phyloP scores from a whole-genome alignment of 2,113 vertebrate species.

The Ciconia maguari region DNA sequence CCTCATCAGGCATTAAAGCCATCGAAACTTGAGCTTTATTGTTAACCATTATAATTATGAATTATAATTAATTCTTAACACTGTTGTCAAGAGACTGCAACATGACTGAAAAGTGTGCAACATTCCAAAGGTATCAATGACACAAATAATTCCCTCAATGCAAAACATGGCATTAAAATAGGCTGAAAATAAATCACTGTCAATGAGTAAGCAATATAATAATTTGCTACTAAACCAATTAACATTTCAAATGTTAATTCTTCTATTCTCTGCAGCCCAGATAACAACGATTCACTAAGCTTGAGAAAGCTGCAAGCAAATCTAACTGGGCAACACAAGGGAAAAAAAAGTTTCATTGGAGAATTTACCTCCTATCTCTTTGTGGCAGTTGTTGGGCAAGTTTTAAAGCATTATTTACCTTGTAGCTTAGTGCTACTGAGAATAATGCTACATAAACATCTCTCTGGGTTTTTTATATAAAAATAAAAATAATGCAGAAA shows the following conservation, averaged over 20 bases:
- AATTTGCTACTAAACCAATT: slow-evolving; percentile 57
- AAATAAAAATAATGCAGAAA: not conserved
- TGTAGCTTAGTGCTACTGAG: not conserved
- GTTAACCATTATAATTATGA: slow-evolving; percentile 57
- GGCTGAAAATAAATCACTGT: slow-evolving; percentile 26
- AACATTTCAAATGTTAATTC: slow-evolving; percentile 58
- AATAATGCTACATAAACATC: not conserved
- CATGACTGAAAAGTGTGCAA: slow-evolving; percentile 3
- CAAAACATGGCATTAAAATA: slow-evolving; percentile 36
- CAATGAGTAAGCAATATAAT: slow-evolving; percentile 51
- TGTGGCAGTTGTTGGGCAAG: not conserved
- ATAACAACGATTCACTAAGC: slow-evolving; percentile 1
- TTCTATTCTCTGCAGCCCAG: slow-evolving; percentile 27
- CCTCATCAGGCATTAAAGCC: slow-evolving; percentile 47
- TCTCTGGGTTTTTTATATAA: not conserved
- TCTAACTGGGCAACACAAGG: not conserved
- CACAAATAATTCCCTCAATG: slow-evolving; percentile 49
- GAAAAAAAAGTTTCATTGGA: not conserved
- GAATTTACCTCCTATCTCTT: not conserved
- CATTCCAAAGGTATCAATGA: slow-evolving; percentile 53
- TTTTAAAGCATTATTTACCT: not conserved
- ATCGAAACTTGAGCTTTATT: slow-evolving; percentile 52
- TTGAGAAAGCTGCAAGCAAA: slow-evolving; percentile 11
- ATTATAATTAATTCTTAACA: slow-evolving; percentile 70
- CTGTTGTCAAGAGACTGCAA: slow-evolving; percentile 52